phyloP scores from a whole-genome alignment of 2,113 vertebrate genomes.

The Alligator sinensis region DNA sequence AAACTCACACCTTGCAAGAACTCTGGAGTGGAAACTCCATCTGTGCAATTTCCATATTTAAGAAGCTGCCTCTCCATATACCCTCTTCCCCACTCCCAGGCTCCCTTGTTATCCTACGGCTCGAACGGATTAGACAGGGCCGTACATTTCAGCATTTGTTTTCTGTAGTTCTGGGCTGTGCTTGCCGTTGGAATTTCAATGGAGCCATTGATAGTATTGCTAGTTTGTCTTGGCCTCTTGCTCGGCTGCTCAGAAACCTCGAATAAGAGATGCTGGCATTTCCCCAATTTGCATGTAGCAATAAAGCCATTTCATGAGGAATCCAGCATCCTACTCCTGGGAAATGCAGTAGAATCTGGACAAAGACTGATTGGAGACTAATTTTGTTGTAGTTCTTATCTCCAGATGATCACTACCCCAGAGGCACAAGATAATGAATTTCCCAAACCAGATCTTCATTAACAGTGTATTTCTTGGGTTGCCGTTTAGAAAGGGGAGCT shows the following conservation, averaged over 20 bases:
- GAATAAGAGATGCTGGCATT: not conserved
- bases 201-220: not conserved
- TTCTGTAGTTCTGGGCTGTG: not conserved
- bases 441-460: not conserved
- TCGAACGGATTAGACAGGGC: not conserved
- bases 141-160: fast-evolving
- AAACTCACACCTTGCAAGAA: constrained; percentile 56
- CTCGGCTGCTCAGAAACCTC: not conserved
- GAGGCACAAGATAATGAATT: not conserved
- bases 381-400: not conserved
- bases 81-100: not conserved
- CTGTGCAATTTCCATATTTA: constrained; percentile 39
- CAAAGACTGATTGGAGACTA: not conserved
- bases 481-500: not conserved
- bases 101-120: not conserved
- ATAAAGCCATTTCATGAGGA: not conserved
- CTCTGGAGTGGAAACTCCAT: constrained; percentile 56
- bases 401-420: not conserved
- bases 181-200: not conserved
- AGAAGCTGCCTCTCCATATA: not conserved
- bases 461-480: not conserved
- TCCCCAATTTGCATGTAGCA: not conserved
- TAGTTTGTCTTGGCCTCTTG: not conserved
- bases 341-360: not conserved
- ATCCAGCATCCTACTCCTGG: not conserved